These are phyloP conservation scores for Samia ricini DNA, from an alignment of 1,140 invertebrate species.

Conservation along the genomic window DNA sequence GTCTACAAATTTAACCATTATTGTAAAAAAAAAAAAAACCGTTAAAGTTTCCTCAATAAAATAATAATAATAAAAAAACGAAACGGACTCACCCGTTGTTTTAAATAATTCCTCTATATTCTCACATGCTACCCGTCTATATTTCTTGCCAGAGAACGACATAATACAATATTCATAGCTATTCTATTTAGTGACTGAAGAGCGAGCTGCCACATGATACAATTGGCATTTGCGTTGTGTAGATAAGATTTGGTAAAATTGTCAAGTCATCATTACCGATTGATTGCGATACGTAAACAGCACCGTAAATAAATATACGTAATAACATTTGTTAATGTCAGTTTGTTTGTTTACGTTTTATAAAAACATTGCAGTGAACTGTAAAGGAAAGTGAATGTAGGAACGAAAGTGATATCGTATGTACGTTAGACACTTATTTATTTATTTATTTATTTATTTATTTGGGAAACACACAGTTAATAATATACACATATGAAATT, in stretches of 20 bases:
- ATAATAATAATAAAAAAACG: neutral
- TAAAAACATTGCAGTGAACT: too few relatives aligned
- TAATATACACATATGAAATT: too few relatives aligned
- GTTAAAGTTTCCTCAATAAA: too few relatives aligned
- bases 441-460: too few relatives aligned
- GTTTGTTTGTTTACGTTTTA: neutral
- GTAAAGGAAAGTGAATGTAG: too few relatives aligned
- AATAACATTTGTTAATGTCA: neutral
- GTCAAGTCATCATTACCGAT: neutral
- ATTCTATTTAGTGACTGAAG: neutral
- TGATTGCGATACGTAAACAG: neutral
- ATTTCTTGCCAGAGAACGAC: constrained; percentile 55
- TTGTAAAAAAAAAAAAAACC: too few relatives aligned
- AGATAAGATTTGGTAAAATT: neutral
- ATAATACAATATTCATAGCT: constrained; percentile 21
- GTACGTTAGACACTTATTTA: too few relatives aligned
- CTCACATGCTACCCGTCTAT: constrained; percentile 36
- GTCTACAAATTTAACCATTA: too few relatives aligned
- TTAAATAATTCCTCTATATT: constrained; percentile 48
- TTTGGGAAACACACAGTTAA: too few relatives aligned
- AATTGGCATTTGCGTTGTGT: neutral
- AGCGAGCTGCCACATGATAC: neutral
- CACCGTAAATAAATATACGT: neutral
- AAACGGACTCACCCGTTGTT: constrained; percentile 43
- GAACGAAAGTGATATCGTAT: too few relatives aligned